phyloP scores from a whole-genome alignment of 2,113 vertebrate species.

The Sphyrna mokarran region DNA sequence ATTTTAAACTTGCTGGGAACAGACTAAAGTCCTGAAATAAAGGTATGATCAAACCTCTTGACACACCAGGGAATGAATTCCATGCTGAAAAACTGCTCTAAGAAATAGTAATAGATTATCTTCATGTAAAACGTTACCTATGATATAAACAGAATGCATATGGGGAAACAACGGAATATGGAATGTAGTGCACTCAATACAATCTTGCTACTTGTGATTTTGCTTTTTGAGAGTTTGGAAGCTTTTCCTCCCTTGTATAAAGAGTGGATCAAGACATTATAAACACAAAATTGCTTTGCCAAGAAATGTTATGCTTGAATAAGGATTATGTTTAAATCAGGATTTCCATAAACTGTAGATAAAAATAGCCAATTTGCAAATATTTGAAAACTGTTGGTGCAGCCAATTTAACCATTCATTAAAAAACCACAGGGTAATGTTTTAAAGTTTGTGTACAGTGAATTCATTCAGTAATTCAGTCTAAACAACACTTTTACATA shows the following conservation, averaged over 20 bases:
- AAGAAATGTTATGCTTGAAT: conserved; percentile 26
- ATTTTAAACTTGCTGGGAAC: neutral
- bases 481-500: conserved; percentile 28
- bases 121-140: neutral
- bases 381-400: conserved; percentile 30
- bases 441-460: conserved; percentile 31
- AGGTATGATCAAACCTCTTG: neutral
- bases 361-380: conserved; percentile 36
- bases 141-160: neutral
- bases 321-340: conserved; percentile 32
- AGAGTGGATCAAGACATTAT: conserved; percentile 14
- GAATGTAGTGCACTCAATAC: neutral
- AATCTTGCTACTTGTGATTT: neutral
- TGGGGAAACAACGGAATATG: neutral
- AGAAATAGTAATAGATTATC: neutral
- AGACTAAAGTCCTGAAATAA: neutral
- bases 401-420: conserved; percentile 36
- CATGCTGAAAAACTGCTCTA: neutral
- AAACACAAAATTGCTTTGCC: neutral
- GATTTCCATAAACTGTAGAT: conserved; percentile 32
- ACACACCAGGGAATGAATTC: neutral
- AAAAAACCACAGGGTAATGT: conserved; percentile 33
- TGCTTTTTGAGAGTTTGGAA: neutral
- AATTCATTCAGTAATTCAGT: conserved; percentile 31
- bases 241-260: neutral